These are phyloP conservation scores for Sarcophaga variegata DNA, from an alignment of 2,888 invertebrate genomes.

Conservation along the genomic window DNA sequence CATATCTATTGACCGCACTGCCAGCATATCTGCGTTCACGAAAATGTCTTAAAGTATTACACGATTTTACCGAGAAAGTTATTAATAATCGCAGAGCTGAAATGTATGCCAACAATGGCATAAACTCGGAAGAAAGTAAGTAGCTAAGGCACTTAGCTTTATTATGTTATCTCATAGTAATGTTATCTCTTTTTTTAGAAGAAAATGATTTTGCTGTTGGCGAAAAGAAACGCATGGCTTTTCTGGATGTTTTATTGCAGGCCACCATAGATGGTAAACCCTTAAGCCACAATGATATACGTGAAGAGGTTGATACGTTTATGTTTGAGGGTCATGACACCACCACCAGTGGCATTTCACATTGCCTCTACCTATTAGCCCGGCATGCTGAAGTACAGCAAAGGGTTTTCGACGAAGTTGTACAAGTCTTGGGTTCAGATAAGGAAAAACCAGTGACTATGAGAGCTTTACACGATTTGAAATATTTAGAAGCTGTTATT, in stretches of 20 bases:
- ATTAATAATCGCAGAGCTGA: constrained; percentile 64
- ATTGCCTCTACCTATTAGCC: constrained; percentile 76
- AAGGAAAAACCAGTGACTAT: constrained; percentile 69
- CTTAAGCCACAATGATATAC: constrained; percentile 84
- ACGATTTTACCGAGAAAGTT: constrained; percentile 68
- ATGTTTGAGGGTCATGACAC: constrained; percentile 82
- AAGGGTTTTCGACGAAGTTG: constrained; percentile 75
- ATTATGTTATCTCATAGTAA: no score
- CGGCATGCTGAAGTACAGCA: constrained; percentile 75
- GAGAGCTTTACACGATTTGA: constrained; percentile 74
- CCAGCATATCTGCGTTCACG: constrained; percentile 49
- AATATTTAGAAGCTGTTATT: constrained; percentile 85
- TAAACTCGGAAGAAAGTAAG: constrained; percentile 4
- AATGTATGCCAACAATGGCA: constrained; percentile 26
- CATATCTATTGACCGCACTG: constrained; percentile 48
- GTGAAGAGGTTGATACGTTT: constrained; percentile 88
- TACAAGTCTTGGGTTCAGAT: constrained; percentile 74
- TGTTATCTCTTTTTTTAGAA: constrained; percentile 72
- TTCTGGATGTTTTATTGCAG: constrained; percentile 86
- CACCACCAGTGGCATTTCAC: constrained; percentile 77
- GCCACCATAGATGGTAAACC: constrained; percentile 83
- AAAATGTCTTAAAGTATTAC: constrained; percentile 62
- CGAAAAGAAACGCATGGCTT: constrained; percentile 85
- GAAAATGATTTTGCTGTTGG: constrained; percentile 78
- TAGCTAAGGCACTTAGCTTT: background rate